Conservation (phyloP, 2,113 vertebrate genomes). For the Melierax canorus region DNA sequence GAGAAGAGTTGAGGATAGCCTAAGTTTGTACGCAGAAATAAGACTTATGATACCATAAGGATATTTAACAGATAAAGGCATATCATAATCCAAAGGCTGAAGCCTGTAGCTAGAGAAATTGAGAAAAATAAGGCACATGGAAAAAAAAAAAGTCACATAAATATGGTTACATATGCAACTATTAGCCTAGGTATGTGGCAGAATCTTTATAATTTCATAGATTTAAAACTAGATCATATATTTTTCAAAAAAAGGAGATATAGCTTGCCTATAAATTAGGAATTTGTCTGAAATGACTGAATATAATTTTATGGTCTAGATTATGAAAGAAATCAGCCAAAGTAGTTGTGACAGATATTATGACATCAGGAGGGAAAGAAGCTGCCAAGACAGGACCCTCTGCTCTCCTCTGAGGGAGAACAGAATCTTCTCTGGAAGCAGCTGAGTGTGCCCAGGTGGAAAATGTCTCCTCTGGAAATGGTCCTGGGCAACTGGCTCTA, state of each 20-base stretch:
- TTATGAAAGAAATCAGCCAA: not conserved
- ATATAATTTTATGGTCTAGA: not conserved
- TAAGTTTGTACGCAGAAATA: not conserved
- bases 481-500: not conserved
- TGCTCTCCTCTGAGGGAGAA: not conserved
- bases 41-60: not conserved
- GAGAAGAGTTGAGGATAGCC: not conserved
- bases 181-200: not conserved
- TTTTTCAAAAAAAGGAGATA: not conserved
- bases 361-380: not conserved
- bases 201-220: not conserved
- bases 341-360: not conserved
- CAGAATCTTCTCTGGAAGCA: not conserved
- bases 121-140: not conserved
- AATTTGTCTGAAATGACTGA: not conserved
- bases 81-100: not conserved
- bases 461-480: not conserved
- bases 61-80: not conserved
- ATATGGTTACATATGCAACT: not conserved
- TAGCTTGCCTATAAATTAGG: not conserved
- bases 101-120: not conserved
- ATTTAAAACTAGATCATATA: not conserved
- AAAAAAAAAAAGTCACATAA: not conserved
- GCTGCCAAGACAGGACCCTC: not conserved
- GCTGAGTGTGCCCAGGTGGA: not conserved